Evolutionary conservation across 2,113 vertebrate genomes (phyloP), one percentile per base, ranked within the genome.

Genomic region (Tragulus kanchil): DNA sequence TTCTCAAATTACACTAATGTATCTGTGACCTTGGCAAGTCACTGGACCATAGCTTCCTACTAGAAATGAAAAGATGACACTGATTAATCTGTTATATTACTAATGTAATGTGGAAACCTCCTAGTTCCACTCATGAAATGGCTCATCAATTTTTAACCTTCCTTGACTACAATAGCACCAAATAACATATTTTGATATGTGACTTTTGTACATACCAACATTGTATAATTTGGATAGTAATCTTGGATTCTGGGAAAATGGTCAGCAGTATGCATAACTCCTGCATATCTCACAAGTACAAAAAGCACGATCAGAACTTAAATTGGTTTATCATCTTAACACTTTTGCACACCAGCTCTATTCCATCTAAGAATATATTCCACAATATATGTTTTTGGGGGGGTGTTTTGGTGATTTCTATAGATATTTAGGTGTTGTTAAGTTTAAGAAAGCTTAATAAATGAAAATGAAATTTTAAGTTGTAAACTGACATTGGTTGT

Each of bases 31-130:
- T 36, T 79, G 59, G 78, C 31, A 81, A 61, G 13, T 67, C 42
- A 85, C 17, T 28, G 56, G 19, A 42, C 21, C 26, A 56, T 11
- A 8, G 26, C 19, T 90, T 75, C 58, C 19, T 88, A 54, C 54
- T 85, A 48, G 58, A 85, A 77, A 61, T 64, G 8, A 67, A 67
- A 36, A 61, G 4, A 13, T 89, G 26, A 26, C 78, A 75, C 56
- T 54, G 65, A 65, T 48, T 62, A 48, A 82, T 64, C 14, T 12
- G 23, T 90, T 67, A 12, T 1, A 45, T 64, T 62, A 69, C 26
- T 77, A 82, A 79, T 64, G 26, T 89, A 56, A 78, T 23, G 13
- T 64, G 61, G 71, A 96, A 96, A 79, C 69, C 15, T 83, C 73
- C 56, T 19, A 45, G 13, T 26, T 19, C 69, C 50, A 28, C 26